These are phyloP conservation scores for Silurus meridionalis DNA, from an alignment of 2,113 vertebrate genomes.

Conservation along the genomic window DNA sequence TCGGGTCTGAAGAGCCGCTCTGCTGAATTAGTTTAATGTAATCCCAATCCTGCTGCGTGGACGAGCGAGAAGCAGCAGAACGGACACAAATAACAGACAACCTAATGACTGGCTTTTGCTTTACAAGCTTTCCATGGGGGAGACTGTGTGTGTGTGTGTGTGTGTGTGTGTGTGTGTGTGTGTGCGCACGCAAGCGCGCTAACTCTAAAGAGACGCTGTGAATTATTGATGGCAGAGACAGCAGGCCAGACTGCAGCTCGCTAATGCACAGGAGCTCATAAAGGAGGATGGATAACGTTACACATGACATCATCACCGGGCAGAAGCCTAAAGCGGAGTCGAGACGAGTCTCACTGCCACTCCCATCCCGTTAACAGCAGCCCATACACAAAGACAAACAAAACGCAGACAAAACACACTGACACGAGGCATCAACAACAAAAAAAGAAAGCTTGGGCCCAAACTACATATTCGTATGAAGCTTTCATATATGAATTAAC, in stretches of 20 bases:
- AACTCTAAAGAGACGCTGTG: constrained; percentile 65
- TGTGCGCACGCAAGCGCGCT: constrained; percentile 22
- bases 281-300: constrained; percentile 68
- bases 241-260: constrained; percentile 64
- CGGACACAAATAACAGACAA: background rate
- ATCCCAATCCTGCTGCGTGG: constrained; percentile 7
- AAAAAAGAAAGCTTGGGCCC: background rate
- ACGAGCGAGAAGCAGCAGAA: background rate
- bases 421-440: background rate
- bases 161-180: background rate
- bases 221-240: constrained; percentile 76
- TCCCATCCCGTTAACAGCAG: constrained; percentile 17
- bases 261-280: constrained; percentile 66
- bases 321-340: constrained; percentile 40
- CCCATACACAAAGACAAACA: constrained; percentile 6
- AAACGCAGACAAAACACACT: constrained; percentile 11
- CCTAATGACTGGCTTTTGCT: background rate
- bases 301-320: constrained; percentile 74
- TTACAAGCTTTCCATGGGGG: background rate
- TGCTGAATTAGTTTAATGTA: constrained; percentile 4
- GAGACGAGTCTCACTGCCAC: constrained; percentile 15
- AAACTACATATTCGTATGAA: background rate
- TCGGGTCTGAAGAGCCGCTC: background rate
- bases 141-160: constrained; percentile 27
- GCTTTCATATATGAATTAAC: background rate